A percentile compares a stretch with the other conserved stretches of the same genome.
phyloP scores from a whole-genome alignment of 2,888 invertebrate species.

The Campoplex capitator region DNA sequence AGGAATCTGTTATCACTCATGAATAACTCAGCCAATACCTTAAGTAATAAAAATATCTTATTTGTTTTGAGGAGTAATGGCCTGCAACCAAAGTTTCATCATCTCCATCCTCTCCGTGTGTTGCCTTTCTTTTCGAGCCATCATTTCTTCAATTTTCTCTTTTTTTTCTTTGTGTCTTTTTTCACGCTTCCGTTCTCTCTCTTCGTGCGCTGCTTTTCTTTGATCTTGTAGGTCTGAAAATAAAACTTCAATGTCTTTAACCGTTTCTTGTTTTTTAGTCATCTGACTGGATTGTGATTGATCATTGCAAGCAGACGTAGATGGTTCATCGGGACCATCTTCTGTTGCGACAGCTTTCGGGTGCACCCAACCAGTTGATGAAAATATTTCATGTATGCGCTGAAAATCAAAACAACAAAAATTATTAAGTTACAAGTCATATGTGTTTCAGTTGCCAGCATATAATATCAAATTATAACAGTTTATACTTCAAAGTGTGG shows the following conservation, averaged over 20 bases:
- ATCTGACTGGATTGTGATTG: not conserved
- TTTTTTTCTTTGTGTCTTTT: constrained; percentile 10
- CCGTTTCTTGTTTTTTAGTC: not conserved
- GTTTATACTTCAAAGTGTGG: constrained; percentile 4
- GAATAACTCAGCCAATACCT: not conserved
- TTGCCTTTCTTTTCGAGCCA: constrained; percentile 1
- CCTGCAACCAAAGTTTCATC: not conserved
- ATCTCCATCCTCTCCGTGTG: constrained; percentile 10
- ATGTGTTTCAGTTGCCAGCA: not conserved
- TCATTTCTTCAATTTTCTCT: not conserved
- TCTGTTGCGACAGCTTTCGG: constrained; percentile 8
- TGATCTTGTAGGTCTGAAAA: not conserved
- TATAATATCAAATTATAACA: not conserved
- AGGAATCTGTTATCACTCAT: not conserved
- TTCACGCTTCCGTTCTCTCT: constrained; percentile 8
- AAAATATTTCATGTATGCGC: constrained; percentile 22
- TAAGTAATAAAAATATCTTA: not conserved
- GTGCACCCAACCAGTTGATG: constrained; percentile 10
- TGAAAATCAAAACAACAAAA: constrained; percentile 3
- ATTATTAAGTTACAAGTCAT: not conserved
- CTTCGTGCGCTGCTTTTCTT: not conserved
- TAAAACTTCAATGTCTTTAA: not conserved
- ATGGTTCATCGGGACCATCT: not conserved
- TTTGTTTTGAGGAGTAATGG: not conserved
- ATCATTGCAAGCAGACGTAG: not conserved